A percentile compares a stretch with the other conserved stretches of the same genome.
These are phyloP conservation scores for Vanessa cardui DNA, from an alignment of 2,888 invertebrate genomes.

Conservation along the genomic window DNA sequence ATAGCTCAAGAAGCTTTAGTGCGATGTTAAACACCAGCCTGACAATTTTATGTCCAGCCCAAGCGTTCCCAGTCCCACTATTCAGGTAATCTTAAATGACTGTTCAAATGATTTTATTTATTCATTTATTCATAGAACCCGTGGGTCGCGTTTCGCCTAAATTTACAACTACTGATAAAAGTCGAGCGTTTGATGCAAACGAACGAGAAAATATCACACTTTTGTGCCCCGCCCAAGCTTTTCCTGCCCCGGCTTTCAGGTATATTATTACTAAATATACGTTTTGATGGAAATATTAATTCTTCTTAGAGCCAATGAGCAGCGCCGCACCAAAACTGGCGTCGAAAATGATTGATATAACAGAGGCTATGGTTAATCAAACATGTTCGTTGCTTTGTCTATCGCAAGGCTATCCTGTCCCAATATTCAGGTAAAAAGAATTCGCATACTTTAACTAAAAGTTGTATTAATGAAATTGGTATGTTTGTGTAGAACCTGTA, in stretches of 20 bases:
- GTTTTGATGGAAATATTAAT: constrained; percentile 41
- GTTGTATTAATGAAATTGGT: constrained; percentile 31
- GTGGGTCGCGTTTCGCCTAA: constrained; percentile 87
- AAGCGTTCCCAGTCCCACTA: constrained; percentile 88
- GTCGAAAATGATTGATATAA: constrained; percentile 78
- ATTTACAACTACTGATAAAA: constrained; percentile 84
- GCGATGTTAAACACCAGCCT: constrained; percentile 76
- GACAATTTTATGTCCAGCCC: constrained; percentile 88
- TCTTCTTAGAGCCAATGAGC: constrained; percentile 86
- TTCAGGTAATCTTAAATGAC: constrained; percentile 83
- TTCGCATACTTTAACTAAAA: constrained; percentile 18
- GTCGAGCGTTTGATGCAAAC: constrained; percentile 84
- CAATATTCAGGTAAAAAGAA: constrained; percentile 84
- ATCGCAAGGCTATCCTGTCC: constrained; percentile 86
- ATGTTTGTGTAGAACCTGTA: constrained; percentile 78
- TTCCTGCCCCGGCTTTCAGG: constrained; percentile 87
- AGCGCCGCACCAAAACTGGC: constrained; percentile 87
- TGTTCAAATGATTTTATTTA: constrained; percentile 19
- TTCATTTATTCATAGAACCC: constrained; percentile 80
- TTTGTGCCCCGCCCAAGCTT: constrained; percentile 90
- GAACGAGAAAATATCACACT: constrained; percentile 79
- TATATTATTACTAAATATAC: constrained; percentile 57
- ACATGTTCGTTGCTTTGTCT: constrained; percentile 83
- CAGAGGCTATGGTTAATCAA: constrained; percentile 60
- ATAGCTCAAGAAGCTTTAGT: constrained; percentile 85